phyloP scores from a whole-genome alignment of 2,888 invertebrate genomes.

The Ferrisia virgata region DNA sequence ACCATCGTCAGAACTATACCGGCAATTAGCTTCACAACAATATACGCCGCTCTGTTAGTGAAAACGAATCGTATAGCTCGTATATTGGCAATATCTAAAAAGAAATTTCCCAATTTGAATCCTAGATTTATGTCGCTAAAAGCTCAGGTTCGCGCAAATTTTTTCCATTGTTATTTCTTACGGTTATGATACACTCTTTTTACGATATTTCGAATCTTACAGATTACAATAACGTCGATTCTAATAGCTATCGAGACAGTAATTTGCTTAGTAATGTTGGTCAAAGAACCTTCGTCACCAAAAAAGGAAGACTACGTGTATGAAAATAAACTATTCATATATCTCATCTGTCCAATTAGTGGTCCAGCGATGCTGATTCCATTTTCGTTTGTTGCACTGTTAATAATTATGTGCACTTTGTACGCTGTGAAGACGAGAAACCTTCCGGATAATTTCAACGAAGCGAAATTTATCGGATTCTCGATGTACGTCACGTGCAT shows the following conservation, averaged over 20 bases:
- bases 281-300: neutral
- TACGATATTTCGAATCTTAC: neutral
- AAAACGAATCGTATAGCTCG: slow-evolving; percentile 76
- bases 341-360: neutral
- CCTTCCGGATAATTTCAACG: slow-evolving; percentile 80
- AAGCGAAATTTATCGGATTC: slow-evolving; percentile 71
- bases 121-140: slow-evolving; percentile 64
- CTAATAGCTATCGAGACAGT: neutral
- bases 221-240: neutral
- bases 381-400: slow-evolving; percentile 67
- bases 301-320: neutral
- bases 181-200: neutral
- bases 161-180: neutral
- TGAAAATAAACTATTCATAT: neutral
- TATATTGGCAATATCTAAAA: slow-evolving; percentile 70
- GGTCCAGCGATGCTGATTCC: slow-evolving; percentile 56
- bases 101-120: slow-evolving; percentile 67
- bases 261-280: neutral
- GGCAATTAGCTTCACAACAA: slow-evolving; percentile 67
- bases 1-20: slow-evolving; percentile 61
- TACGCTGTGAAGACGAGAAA: slow-evolving; percentile 74
- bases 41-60: slow-evolving; percentile 70
- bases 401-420: slow-evolving; percentile 70
- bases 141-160: slow-evolving; percentile 54
- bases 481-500: slow-evolving; percentile 78